Conservation (phyloP, 2,797 vertebrate genomes). For the Sebastes jordani region DNA sequence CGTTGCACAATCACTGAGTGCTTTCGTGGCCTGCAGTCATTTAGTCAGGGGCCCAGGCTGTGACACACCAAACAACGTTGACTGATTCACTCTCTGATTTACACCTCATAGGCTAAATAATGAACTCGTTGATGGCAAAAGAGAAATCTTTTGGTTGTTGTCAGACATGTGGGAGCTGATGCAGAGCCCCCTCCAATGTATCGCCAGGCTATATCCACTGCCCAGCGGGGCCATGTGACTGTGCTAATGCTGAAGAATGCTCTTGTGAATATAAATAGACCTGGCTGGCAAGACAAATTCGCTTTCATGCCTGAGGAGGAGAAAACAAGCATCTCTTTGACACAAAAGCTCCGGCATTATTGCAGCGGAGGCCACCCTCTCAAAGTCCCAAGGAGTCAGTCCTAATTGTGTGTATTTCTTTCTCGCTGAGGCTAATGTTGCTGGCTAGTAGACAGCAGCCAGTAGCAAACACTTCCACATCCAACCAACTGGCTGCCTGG, state of each 20-base stretch:
- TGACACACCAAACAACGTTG: constrained; percentile 35
- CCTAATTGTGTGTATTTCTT: constrained; percentile 40
- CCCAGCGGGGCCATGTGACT: constrained; percentile 63
- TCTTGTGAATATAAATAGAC: constrained; percentile 81
- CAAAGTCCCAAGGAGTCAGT: constrained; percentile 52
- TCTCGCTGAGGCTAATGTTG: constrained; percentile 21
- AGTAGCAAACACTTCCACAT: constrained; percentile 30
- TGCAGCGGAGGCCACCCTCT: constrained; percentile 57
- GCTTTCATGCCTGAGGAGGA: constrained; percentile 75
- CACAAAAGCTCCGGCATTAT: constrained; percentile 70
- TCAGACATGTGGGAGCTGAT: constrained; percentile 30
- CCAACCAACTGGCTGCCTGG: constrained; percentile 22
- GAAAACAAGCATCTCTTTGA: constrained; percentile 77
- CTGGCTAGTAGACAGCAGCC: constrained; percentile 32
- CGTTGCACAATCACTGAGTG: constrained; percentile 33
- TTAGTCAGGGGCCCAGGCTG: constrained; percentile 7
- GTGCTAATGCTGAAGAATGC: constrained; percentile 77
- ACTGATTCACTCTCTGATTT: constrained; percentile 21
- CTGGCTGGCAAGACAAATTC: constrained; percentile 75
- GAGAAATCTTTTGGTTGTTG: constrained; percentile 7
- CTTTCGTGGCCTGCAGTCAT: constrained; percentile 17
- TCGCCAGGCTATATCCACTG: constrained; percentile 49
- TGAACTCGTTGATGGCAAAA: not conserved
- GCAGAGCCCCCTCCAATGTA: constrained; percentile 38
- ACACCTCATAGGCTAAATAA: not conserved